A percentile compares a stretch with the other conserved stretches of the same genome.
These are phyloP conservation scores for Vultur gryphus DNA, from an alignment of 2,797 vertebrate genomes.

Conservation along the genomic window DNA sequence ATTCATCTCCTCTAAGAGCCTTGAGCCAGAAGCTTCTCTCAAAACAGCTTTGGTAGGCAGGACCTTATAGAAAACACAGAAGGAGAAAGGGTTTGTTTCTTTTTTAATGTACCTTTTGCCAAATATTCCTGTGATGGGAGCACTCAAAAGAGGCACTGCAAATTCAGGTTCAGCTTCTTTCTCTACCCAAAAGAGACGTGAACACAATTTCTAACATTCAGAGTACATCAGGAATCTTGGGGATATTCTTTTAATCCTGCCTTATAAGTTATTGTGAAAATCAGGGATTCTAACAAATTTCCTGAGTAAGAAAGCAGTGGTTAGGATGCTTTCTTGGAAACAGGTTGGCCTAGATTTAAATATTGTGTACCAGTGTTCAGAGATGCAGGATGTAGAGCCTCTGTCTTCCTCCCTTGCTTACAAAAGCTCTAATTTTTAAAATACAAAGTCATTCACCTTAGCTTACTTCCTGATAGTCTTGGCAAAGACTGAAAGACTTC, in stretches of 20 bases:
- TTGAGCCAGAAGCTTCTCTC: neutral
- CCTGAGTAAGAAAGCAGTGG: neutral
- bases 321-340: neutral
- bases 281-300: neutral
- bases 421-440: neutral
- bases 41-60: neutral
- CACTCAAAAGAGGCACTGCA: neutral
- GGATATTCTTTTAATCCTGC: neutral
- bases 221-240: neutral
- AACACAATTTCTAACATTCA: neutral
- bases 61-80: neutral
- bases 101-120: neutral
- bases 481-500: neutral
- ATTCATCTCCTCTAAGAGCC: neutral
- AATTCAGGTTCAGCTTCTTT: neutral
- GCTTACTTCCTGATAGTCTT: neutral
- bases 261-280: neutral
- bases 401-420: neutral
- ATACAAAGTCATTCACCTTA: neutral
- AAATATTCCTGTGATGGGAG: neutral
- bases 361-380: neutral
- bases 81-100: neutral
- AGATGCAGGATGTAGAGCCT: neutral
- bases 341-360: neutral
- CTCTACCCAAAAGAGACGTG: rapidly evolving